Evolutionary conservation across 2,888 invertebrate genomes (phyloP).

Genomic region (Lasioglossum pauxillum): DNA sequence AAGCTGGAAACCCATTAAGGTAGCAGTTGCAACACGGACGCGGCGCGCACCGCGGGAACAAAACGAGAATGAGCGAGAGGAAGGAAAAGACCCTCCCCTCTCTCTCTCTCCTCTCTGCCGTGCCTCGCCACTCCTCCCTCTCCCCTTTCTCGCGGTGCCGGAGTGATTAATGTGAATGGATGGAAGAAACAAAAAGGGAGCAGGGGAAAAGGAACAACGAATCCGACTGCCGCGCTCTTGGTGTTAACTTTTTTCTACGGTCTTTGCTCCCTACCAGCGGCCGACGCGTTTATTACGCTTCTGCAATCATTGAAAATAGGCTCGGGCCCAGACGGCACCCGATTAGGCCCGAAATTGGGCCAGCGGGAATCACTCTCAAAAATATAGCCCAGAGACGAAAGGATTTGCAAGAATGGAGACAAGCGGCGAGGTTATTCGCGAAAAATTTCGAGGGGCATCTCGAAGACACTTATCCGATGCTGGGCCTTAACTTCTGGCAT

Average conservation of each 20-base stretch:
- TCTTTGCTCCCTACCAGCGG: not conserved
- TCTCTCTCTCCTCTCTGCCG: not conserved
- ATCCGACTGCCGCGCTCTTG: constrained; percentile 49
- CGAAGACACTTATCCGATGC: no score
- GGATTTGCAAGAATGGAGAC: no score
- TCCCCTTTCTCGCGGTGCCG: constrained; percentile 33
- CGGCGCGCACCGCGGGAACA: constrained; percentile 47
- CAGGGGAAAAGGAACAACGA: constrained; percentile 60
- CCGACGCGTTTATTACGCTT: constrained; percentile 23
- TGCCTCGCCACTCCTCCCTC: not conserved
- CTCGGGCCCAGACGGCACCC: not conserved
- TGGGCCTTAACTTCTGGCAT: no score
- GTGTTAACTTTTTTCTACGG: constrained; percentile 37
- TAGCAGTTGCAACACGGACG: constrained; percentile 64
- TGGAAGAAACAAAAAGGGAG: constrained; percentile 57
- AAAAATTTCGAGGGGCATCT: no score
- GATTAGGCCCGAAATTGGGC: not conserved
- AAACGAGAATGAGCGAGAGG: constrained; percentile 56
- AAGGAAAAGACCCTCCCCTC: constrained; percentile 26
- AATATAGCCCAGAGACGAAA: no score
- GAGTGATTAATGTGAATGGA: constrained; percentile 71
- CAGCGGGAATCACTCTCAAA: no score
- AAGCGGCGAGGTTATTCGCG: no score
- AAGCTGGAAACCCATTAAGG: constrained; percentile 67
- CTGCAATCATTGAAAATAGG: constrained; percentile 35